Conservation (phyloP, 2,797 vertebrate species). For the Chloroceryle inda region DNA sequence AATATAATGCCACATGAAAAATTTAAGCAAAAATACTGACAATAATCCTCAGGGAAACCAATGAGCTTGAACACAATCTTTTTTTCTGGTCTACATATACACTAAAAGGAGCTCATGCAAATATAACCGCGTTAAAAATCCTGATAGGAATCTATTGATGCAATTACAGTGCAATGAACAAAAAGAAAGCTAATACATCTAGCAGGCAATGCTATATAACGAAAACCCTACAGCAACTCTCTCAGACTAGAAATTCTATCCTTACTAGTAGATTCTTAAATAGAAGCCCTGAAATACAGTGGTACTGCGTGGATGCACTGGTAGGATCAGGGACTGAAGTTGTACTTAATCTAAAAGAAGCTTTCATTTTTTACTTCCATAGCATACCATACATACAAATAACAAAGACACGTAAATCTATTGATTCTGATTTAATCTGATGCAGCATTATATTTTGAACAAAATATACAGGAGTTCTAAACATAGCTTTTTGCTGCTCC, state of each 20-base stretch:
- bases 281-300: background rate
- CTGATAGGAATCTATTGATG: background rate
- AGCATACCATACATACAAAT: background rate
- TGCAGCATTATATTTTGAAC: background rate
- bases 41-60: background rate
- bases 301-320: background rate
- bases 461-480: background rate
- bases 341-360: background rate
- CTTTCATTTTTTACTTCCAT: background rate
- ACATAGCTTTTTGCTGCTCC: background rate
- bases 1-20: background rate
- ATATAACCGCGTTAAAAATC: background rate
- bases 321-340: background rate
- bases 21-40: background rate
- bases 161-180: background rate
- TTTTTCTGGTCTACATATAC: background rate
- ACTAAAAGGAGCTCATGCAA: background rate
- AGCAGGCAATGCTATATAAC: background rate
- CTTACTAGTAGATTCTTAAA: background rate
- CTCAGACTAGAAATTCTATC: background rate
- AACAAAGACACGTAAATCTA: background rate
- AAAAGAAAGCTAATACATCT: background rate
- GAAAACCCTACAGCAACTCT: background rate
- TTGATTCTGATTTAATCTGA: background rate
- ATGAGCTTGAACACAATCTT: background rate